Percentiles rank a stretch among this genome's conserved stretches.
Evolutionary conservation across 64 coral and sea anemone genomes (phyloP).

Genomic region (Acropora tenuis): DNA sequence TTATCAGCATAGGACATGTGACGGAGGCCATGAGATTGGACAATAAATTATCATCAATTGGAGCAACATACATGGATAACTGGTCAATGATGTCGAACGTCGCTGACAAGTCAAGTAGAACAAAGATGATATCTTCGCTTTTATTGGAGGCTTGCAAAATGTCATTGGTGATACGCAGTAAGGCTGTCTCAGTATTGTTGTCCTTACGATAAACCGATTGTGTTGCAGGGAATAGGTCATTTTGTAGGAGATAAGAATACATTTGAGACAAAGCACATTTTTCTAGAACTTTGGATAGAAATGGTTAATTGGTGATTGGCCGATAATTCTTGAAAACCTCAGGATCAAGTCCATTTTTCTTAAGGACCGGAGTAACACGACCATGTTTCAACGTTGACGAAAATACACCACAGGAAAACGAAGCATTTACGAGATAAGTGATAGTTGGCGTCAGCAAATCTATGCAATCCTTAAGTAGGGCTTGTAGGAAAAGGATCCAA

Average conservation of each 20-base stretch:
- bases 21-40: slow-evolving; percentile 24
- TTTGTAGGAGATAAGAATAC: neutral
- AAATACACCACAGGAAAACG: neutral
- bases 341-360: slow-evolving; percentile 26
- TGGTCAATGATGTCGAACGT: slow-evolving; percentile 22
- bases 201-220: slow-evolving; percentile 18
- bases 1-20: slow-evolving; percentile 29
- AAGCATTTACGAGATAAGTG: neutral
- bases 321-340: neutral
- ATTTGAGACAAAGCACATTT: slow-evolving; percentile 23
- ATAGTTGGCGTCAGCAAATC: neutral
- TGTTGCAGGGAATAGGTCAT: slow-evolving; percentile 20
- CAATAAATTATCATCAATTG: slow-evolving; percentile 32
- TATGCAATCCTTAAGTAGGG: slow-evolving; percentile 1
- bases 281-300: slow-evolving; percentile 21
- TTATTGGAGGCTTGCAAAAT: neutral
- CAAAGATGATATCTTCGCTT: slow-evolving; percentile 16
- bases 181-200: slow-evolving; percentile 30
- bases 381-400: neutral
- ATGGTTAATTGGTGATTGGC: slow-evolving; percentile 27
- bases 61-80: slow-evolving; percentile 39
- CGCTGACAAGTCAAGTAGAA: slow-evolving; percentile 19
- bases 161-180: slow-evolving; percentile 17
- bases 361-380: slow-evolving; percentile 14
- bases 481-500: slow-evolving; percentile 1